Percentiles rank a stretch among this genome's conserved stretches.
Conservation (phyloP, 1,140 invertebrate species). For the Brachionus paranguensis region DNA sequence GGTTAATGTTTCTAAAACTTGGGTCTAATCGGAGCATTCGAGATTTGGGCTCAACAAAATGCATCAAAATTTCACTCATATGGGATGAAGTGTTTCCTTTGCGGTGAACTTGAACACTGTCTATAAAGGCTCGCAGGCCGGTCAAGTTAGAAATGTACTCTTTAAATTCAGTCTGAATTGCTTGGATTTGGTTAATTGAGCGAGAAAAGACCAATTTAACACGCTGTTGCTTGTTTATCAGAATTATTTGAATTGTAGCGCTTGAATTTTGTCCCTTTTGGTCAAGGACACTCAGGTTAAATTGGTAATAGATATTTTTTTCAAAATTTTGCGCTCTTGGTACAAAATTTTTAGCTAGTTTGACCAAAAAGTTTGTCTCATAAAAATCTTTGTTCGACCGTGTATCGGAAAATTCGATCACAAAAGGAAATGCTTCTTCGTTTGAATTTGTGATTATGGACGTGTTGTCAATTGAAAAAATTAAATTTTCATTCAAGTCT, state of each 20-base stretch:
- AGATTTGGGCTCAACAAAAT: conserved; percentile 30
- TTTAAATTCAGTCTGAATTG: background rate
- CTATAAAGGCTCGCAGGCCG: background rate
- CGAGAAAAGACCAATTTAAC: conserved; percentile 27
- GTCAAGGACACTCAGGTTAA: conserved; percentile 27
- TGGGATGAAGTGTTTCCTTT: background rate
- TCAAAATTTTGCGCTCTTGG: background rate
- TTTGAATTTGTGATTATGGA: background rate
- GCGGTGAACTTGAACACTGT: background rate
- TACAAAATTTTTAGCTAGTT: background rate
- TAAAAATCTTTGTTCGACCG: background rate
- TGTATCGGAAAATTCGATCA: background rate
- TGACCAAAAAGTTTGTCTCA: background rate
- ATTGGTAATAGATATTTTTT: conserved; percentile 5
- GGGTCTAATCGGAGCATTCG: background rate
- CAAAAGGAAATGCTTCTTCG: background rate
- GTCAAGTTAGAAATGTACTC: conserved; percentile 24
- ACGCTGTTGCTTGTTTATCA: conserved; percentile 24
- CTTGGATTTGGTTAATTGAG: background rate
- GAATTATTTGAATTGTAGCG: conserved; percentile 12
- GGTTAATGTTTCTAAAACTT: background rate
- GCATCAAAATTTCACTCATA: conserved; percentile 20
- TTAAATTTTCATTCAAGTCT: background rate
- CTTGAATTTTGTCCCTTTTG: background rate
- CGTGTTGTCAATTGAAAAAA: background rate